Evolutionary conservation across 2,113 vertebrate species (phyloP).

Genomic region (Cochlearius cochlearius): DNA sequence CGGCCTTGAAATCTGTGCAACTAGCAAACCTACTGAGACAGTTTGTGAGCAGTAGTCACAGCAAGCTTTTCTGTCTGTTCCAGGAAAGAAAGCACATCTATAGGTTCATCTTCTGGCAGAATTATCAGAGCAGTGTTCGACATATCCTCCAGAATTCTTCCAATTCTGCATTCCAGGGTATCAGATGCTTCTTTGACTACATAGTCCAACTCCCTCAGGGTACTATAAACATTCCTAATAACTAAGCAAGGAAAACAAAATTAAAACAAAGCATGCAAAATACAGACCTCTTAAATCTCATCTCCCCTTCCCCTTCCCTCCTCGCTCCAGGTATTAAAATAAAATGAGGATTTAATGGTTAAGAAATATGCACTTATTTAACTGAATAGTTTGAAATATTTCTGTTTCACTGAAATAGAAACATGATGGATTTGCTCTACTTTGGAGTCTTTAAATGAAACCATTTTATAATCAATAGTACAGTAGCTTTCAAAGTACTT

Average conservation of each 20-base stretch:
- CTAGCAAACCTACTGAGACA: constrained; percentile 71
- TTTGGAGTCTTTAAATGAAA: background rate
- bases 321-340: background rate
- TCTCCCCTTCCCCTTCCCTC: background rate
- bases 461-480: background rate
- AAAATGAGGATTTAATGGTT: background rate
- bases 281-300: background rate
- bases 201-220: constrained; percentile 71
- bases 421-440: background rate
- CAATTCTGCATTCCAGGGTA: constrained; percentile 80
- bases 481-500: background rate
- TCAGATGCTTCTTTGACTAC: constrained; percentile 65
- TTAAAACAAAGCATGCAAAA: background rate
- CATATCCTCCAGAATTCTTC: constrained; percentile 68
- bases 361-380: background rate
- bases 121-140: constrained; percentile 69
- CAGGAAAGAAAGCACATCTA: constrained; percentile 70
- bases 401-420: background rate
- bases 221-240: constrained; percentile 63
- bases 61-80: constrained; percentile 65
- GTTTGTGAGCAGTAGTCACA: constrained; percentile 31
- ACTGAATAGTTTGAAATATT: no score
- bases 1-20: background rate
- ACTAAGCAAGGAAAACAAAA: constrained; percentile 63
- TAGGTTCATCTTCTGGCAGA: constrained; percentile 72